These are phyloP conservation scores for Pycnonotus jocosus DNA, from an alignment of 2,113 vertebrate genomes.

Conservation along the genomic window DNA sequence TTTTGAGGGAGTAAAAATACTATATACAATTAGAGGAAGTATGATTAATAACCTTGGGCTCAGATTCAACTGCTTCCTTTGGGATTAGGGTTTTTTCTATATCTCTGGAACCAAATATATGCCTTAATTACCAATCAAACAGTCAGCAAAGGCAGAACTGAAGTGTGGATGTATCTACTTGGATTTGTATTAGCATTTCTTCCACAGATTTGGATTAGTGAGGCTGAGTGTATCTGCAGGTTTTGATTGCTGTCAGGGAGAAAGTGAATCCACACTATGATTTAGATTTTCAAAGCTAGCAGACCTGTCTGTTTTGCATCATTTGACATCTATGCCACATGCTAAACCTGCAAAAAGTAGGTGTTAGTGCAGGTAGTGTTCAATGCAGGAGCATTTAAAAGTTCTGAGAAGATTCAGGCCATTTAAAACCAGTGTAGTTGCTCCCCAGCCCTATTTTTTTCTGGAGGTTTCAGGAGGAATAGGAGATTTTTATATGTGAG, in stretches of 20 bases:
- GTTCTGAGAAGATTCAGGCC: not conserved
- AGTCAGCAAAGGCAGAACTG: slow-evolving; percentile 9
- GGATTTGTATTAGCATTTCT: not conserved
- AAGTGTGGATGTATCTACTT: not conserved
- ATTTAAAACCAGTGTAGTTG: not conserved
- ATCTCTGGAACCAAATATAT: slow-evolving; percentile 27
- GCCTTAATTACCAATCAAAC: slow-evolving; percentile 48
- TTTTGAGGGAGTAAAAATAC: slow-evolving; percentile 28
- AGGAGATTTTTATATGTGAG: not conserved
- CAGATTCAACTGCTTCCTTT: not conserved
- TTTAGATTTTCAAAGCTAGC: not conserved
- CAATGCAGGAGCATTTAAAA: not conserved
- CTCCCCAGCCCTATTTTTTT: not conserved
- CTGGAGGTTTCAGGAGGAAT: not conserved
- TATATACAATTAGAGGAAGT: slow-evolving; percentile 48
- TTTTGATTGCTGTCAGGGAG: not conserved
- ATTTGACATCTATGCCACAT: not conserved
- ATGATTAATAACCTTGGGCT: slow-evolving; percentile 60
- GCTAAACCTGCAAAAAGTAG: not conserved
- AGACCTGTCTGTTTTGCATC: not conserved
- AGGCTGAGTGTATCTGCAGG: not conserved
- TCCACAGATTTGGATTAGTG: not conserved
- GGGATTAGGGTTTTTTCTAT: not conserved
- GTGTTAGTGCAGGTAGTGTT: not conserved
- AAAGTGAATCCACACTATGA: not conserved